These are phyloP conservation scores for Lanistes nyassanus DNA, from an alignment of 1,140 invertebrate species.

Conservation along the genomic window DNA sequence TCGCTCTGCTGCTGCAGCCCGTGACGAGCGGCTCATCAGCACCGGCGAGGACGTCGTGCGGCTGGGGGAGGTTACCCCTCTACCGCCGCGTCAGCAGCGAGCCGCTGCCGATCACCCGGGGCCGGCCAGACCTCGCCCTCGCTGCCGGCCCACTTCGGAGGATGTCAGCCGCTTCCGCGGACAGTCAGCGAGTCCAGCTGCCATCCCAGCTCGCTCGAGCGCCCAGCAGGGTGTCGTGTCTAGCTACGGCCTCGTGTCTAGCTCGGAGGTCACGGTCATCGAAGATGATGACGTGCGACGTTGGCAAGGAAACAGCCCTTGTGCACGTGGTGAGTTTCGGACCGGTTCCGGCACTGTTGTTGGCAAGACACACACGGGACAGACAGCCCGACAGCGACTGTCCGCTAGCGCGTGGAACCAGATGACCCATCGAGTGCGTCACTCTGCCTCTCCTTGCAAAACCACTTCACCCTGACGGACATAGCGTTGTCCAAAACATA, in stretches of 20 bases:
- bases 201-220: neutral
- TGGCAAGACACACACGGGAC: slow-evolving; percentile 6
- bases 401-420: slow-evolving; percentile 3
- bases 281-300: slow-evolving; percentile 1
- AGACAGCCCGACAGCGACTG: slow-evolving; percentile 21
- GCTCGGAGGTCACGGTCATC: slow-evolving; percentile 8
- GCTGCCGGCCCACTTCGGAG: neutral
- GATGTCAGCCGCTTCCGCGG: neutral
- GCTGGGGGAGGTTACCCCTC: neutral
- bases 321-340: neutral
- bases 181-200: neutral
- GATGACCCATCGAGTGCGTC: neutral
- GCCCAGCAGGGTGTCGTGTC: neutral
- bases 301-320: neutral
- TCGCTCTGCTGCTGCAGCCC: neutral
- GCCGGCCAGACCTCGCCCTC: slow-evolving; percentile 8
- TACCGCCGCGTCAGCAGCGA: neutral
- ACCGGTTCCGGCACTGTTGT: neutral
- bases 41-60: slow-evolving; percentile 21
- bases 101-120: neutral
- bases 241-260: neutral
- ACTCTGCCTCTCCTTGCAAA: slow-evolving; percentile 16
- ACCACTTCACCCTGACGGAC: slow-evolving; percentile 24
- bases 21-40: slow-evolving; percentile 1
- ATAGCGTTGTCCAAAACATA: no score